Evolutionary conservation across 1,140 invertebrate species (phyloP).

Genomic region (Adelges cooleyi): DNA sequence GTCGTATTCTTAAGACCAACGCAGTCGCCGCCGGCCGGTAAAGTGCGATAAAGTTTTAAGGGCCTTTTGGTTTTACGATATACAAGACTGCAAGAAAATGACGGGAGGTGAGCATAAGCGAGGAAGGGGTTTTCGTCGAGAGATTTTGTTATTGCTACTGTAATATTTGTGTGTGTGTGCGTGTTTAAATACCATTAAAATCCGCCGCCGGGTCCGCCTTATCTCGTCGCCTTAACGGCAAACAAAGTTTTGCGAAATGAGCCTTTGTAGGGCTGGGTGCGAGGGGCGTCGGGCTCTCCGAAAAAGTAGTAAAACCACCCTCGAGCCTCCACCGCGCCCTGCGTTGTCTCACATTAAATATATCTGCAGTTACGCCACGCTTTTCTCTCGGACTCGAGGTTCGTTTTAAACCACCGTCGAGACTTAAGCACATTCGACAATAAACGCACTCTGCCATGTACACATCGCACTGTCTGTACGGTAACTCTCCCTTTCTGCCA

Average conservation of each 20-base stretch:
- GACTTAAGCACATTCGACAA: too few relatives aligned
- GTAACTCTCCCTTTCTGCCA: too few relatives aligned
- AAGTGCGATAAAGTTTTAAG: conserved; percentile 25
- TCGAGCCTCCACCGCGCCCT: background rate
- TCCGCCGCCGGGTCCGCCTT: conserved; percentile 9
- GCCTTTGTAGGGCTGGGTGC: background rate
- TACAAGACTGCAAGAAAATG: background rate
- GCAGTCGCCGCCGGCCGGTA: background rate
- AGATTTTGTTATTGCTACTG: conserved; percentile 19
- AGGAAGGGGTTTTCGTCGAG: background rate
- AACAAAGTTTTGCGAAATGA: conserved; percentile 22
- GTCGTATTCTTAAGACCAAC: background rate
- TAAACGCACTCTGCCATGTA: too few relatives aligned
- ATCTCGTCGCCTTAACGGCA: conserved; percentile 24
- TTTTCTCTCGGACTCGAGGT: too few relatives aligned
- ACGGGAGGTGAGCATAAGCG: too few relatives aligned
- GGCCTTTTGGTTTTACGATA: conserved; percentile 13
- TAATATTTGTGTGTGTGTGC: background rate
- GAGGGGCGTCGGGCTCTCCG: background rate
- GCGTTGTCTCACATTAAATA: background rate
- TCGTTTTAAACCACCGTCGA: too few relatives aligned
- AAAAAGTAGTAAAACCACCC: background rate
- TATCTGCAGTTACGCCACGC: background rate
- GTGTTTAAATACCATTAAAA: conserved; percentile 27
- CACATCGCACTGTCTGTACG: too few relatives aligned